Conservation (phyloP, 2,113 vertebrate species). For the Cricetomys ansorgei region DNA sequence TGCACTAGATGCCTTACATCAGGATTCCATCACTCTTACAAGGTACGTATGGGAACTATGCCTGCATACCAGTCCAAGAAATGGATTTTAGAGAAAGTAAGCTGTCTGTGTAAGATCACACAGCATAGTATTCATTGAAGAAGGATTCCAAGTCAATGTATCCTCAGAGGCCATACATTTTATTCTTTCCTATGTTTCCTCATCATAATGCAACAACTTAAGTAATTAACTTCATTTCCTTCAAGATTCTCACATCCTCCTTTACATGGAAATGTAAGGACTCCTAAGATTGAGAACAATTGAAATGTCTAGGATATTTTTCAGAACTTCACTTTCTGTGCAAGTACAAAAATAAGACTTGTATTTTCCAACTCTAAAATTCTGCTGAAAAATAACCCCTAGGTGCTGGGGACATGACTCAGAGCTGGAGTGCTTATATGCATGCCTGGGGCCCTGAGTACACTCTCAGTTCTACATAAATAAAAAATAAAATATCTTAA, state of each 20-base stretch:
- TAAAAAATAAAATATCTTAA: neutral
- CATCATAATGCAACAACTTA: neutral
- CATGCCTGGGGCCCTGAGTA: neutral
- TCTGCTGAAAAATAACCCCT: neutral
- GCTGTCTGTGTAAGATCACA: neutral
- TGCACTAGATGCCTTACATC: neutral
- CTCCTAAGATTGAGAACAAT: neutral
- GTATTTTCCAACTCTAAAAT: neutral
- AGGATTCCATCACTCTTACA: neutral
- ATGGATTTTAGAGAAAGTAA: neutral
- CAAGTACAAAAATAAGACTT: neutral
- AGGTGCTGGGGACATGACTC: neutral
- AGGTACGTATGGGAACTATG: neutral
- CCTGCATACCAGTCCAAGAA: neutral
- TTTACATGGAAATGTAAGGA: neutral
- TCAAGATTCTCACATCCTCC: neutral
- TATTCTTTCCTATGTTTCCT: neutral
- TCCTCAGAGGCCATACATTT: neutral
- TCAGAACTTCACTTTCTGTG: neutral
- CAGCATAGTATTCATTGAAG: neutral
- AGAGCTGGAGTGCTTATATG: neutral
- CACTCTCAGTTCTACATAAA: neutral
- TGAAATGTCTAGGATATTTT: neutral
- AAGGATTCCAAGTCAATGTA: neutral
- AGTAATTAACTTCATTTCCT: neutral